Evolutionary conservation across 2,888 invertebrate genomes (phyloP).

Genomic region (Drosophila flavopinicola): DNA sequence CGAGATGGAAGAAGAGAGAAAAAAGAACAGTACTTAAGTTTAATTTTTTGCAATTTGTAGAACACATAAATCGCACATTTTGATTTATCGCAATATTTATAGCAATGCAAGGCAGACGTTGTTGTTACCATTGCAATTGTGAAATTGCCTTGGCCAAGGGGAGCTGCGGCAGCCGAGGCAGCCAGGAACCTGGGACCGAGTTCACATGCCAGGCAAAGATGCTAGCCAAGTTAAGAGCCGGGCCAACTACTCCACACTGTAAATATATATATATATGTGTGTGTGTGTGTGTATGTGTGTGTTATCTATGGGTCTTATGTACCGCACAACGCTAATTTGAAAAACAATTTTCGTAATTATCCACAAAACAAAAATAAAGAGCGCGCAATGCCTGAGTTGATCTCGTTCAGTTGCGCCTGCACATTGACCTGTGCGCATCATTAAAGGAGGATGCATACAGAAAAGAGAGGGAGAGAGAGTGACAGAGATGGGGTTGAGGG

Average conservation of each 20-base stretch:
- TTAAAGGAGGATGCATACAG: constrained; percentile 71
- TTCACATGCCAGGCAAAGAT: constrained; percentile 57
- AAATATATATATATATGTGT: constrained; percentile 26
- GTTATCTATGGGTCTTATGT: constrained; percentile 79
- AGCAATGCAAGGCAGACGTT: constrained; percentile 74
- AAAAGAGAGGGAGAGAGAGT: not conserved
- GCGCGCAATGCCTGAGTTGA: constrained; percentile 55
- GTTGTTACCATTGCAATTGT: constrained; percentile 77
- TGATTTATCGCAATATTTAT: constrained; percentile 81
- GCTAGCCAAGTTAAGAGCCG: constrained; percentile 56
- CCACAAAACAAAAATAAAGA: constrained; percentile 67
- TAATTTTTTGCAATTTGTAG: constrained; percentile 81
- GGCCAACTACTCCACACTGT: constrained; percentile 29
- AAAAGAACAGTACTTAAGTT: constrained; percentile 77
- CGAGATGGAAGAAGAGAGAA: constrained; percentile 10
- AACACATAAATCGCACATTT: constrained; percentile 81
- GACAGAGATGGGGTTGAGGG: not conserved
- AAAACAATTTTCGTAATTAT: constrained; percentile 84
- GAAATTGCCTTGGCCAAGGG: constrained; percentile 60
- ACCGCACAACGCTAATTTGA: constrained; percentile 83
- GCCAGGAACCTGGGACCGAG: constrained; percentile 19
- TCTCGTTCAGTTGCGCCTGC: constrained; percentile 77
- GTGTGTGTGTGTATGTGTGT: constrained; percentile 47
- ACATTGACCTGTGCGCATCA: constrained; percentile 78
- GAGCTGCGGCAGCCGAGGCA: constrained; percentile 30